phyloP scores from a whole-genome alignment of 2,113 vertebrate genomes.

The Lethenteron reissneri region DNA sequence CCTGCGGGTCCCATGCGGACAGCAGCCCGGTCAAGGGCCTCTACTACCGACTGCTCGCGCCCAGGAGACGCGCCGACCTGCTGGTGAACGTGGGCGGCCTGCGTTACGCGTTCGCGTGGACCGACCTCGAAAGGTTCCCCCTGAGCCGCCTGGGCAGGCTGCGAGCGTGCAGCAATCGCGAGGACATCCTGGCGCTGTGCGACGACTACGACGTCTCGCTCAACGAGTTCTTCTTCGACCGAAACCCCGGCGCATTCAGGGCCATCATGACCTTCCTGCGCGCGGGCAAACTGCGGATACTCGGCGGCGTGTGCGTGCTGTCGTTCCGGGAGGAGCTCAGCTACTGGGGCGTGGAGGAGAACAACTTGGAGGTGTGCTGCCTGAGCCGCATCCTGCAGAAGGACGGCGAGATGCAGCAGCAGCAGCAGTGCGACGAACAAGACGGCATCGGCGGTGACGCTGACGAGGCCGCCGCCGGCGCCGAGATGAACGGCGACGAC shows the following conservation, averaged over 20 bases:
- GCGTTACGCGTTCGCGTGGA: slow-evolving; percentile 81
- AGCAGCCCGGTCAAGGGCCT: too few species aligned
- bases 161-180: slow-evolving; percentile 68
- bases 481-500: slow-evolving; percentile 52
- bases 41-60: too few species aligned
- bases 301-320: slow-evolving; percentile 71
- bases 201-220: slow-evolving; percentile 75
- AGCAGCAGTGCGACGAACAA: neutral
- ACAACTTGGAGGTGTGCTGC: slow-evolving; percentile 80
- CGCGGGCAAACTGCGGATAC: slow-evolving; percentile 61
- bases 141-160: slow-evolving; percentile 66
- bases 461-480: neutral
- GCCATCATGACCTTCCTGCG: slow-evolving; percentile 79
- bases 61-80: too few species aligned
- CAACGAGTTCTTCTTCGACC: slow-evolving; percentile 96
- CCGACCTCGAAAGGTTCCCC: slow-evolving; percentile 78
- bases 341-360: slow-evolving; percentile 87
- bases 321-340: slow-evolving; percentile 89
- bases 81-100: slow-evolving; percentile 69
- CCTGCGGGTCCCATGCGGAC: too few species aligned
- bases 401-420: slow-evolving; percentile 46
- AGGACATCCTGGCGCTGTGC: slow-evolving; percentile 77
- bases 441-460: neutral
- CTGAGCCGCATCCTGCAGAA: slow-evolving; percentile 65
- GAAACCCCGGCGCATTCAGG: slow-evolving; percentile 70